Evolutionary conservation across 2,888 invertebrate species (phyloP), one percentile per base, ranked within the genome.

Genomic region (Tuta absoluta): DNA sequence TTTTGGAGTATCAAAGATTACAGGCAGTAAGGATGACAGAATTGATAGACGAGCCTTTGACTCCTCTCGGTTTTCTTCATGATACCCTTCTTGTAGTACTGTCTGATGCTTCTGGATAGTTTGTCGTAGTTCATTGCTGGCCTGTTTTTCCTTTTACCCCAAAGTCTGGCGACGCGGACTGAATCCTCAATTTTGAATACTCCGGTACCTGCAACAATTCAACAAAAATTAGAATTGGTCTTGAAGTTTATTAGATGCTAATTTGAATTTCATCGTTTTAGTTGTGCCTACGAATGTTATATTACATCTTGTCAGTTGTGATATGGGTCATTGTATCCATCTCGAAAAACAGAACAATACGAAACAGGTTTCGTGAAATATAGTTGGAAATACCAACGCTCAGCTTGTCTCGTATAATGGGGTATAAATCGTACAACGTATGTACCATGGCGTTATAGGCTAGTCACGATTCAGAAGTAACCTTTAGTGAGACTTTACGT

Each of bases 51-150:
- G 76, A 99, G 94, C 83, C 99, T 94, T 91, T 99, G 99, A 74
- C 98, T 98, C 71, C 99, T 93, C 84, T 98, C 98, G 0, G 99
- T 99, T 89, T 99, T 99, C 94, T 98, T 98, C 97, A 99, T 98
- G 86, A 99, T 99, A 65, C 98, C 98, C 89, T 99, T 99, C 91
- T 99, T 99, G 94, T 99, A 99, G 92, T 99, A 99, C 86, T 99
- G 99, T 62, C 99, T 93, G 81, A 99, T 98, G 74, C 98, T 99
- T 65, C 99, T 94, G 70, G 98, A 98, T 60, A 99, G 92, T 86
- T 99, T 99, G 93, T 99, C 99, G 92, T 99, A 99, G 93, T 99
- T 99, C 99, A 99, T 99, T 33, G 98, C 98, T 0, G 99, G 98
- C 11, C 99, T 94, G 92, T 99, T 99, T 91, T 99, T 99, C 71